Evolutionary conservation across 2,888 invertebrate genomes (phyloP), one percentile per base, ranked within the genome.

Genomic region (Drosophila aldrichi): DNA sequence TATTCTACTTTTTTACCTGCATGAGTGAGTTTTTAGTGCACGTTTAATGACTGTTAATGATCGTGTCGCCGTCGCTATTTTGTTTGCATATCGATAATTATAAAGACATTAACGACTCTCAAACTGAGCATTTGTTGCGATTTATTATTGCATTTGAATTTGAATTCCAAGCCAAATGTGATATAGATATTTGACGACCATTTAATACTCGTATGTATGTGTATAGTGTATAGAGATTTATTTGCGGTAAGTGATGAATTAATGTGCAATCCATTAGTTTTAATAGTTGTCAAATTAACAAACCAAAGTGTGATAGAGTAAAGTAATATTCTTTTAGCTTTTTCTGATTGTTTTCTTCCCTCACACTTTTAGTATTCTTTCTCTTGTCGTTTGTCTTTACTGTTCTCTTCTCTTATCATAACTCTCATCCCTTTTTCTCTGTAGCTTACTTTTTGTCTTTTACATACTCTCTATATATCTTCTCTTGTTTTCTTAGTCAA

Each of bases 1-100:
- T 2, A n/a, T 38, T 16, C 16, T 6, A 6, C 16, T 16, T 34
- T 25, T 32, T 74, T 68, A 56, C 20, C 59, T 58, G 56, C 63
- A 54, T 70, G 70, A 68, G 54, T 71, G 66, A 70, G 67, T 58
- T 64, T 70, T 40, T 48, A 54, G 20, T 60, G 65, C 38, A 79
- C 70, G 66, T 70, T 74, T 72, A 71, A 66, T 69, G 67, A 67
- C 68, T 74, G 54, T 64, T 43, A 79, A 63, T 79, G 70, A 68
- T 41, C 60, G 54, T 60, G 54, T 58, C 68, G 64, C 25, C 34
- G 43, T 46, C 63, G 62, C 61, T 61, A 64, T 66, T 73, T 43
- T 68, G 64, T 74, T 74, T 77, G 70, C 68, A 70, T 73, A 71
- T 63, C 43, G 52, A 86, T 79, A 74, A 88, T 81, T 88, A 88